Evolutionary conservation across 1,140 invertebrate genomes (phyloP).

Genomic region (Hyphantria cunea): DNA sequence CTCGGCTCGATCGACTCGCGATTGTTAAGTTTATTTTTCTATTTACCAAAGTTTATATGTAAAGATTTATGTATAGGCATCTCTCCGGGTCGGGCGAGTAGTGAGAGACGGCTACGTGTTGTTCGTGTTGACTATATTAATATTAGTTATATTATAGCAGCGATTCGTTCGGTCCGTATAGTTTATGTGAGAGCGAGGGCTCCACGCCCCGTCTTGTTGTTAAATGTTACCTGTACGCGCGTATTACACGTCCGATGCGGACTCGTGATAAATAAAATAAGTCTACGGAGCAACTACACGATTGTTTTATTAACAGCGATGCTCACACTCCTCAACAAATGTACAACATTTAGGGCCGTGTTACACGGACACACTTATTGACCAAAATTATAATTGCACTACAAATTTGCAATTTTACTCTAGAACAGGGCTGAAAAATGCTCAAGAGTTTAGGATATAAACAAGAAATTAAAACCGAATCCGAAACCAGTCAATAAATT

Average conservation of each 20-base stretch:
- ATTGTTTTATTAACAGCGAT: neutral
- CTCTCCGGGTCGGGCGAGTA: neutral
- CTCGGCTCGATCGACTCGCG: neutral
- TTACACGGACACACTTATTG: too few relatives aligned
- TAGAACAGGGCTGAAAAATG: too few relatives aligned
- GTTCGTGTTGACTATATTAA: constrained; percentile 37
- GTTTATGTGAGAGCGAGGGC: constrained; percentile 17
- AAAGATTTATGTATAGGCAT: neutral
- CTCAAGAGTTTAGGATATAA: too few relatives aligned
- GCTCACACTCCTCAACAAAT: neutral
- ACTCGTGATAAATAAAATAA: constrained; percentile 43
- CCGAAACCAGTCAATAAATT: too few relatives aligned
- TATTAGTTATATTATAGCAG: constrained; percentile 32
- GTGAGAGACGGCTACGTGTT: constrained; percentile 9
- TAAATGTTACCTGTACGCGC: constrained; percentile 27
- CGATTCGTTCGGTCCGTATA: constrained; percentile 36
- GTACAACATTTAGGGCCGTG: too few relatives aligned
- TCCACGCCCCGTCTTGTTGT: neutral
- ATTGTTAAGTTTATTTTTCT: constrained; percentile 45
- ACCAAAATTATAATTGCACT: too few relatives aligned
- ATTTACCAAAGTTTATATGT: constrained; percentile 25
- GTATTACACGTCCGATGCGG: constrained; percentile 26
- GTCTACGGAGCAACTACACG: constrained; percentile 21
- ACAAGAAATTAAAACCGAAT: too few relatives aligned
- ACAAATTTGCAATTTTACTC: too few relatives aligned